Conservation (phyloP, 2,888 invertebrate genomes). For the Pollenia angustigena region DNA sequence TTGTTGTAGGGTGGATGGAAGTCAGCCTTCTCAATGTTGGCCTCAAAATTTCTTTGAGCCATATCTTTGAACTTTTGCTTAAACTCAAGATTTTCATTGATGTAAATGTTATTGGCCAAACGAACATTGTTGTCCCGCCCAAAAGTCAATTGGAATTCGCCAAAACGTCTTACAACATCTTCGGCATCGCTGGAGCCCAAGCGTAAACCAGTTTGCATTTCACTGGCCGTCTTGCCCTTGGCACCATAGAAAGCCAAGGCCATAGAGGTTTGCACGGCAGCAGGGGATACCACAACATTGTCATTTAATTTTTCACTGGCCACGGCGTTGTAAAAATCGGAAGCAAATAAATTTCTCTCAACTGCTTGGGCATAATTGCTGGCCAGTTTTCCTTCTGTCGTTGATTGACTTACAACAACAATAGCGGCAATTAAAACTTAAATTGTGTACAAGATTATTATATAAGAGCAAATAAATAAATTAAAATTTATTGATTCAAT, state of each 20-base stretch:
- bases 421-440: constrained; percentile 51
- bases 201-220: constrained; percentile 86
- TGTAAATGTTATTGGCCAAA: constrained; percentile 90
- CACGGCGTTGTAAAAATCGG: constrained; percentile 84
- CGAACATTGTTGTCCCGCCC: constrained; percentile 82
- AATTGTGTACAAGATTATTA: constrained; percentile 14
- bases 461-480: constrained; percentile 13
- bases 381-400: constrained; percentile 61
- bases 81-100: constrained; percentile 86
- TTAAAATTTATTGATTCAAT: constrained; percentile 27
- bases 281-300: constrained; percentile 90
- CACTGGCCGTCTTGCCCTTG: constrained; percentile 86
- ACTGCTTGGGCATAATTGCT: constrained; percentile 67
- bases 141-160: constrained; percentile 78
- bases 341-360: constrained; percentile 80
- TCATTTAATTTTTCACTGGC: constrained; percentile 85
- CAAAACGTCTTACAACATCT: constrained; percentile 78
- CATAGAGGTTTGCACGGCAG: constrained; percentile 89
- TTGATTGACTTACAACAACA: constrained; percentile 2
- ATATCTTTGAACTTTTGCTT: constrained; percentile 86
- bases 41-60: constrained; percentile 87
- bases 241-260: constrained; percentile 90
- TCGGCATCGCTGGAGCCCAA: constrained; percentile 78
- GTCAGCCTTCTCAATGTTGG: constrained; percentile 88
- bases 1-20: constrained; percentile 86